Evolutionary conservation across 2,888 invertebrate genomes (phyloP), one percentile per base, ranked within the genome.

Genomic region (Theretra japonica): DNA sequence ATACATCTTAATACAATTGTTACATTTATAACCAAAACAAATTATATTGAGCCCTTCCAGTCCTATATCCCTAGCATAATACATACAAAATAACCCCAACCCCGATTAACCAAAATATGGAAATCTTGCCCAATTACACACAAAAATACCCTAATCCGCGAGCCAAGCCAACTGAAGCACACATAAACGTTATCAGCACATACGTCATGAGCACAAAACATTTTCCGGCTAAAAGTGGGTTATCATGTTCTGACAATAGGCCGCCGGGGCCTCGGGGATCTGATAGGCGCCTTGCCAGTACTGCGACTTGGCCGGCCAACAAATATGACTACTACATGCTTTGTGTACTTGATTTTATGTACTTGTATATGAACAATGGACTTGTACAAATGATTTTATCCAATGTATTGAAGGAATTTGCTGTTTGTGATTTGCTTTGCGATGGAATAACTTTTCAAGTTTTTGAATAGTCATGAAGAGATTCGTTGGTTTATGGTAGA

Each of bases 211-310:
- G 82, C 86, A 89, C 86, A 88, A 86, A 85, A 87, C 86, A 85
- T 86, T 87, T 86, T 83, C 84, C 77, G 78, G 75, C 78, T 78
- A 83, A 86, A 91, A 88, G 82, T 90, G 84, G 90, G 92, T 88
- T 91, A 92, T 89, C 89, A 82, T 81, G 79, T 76, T 83, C 83
- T 77, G 81, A 81, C 88, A 86, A 84, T 83, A 79, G 82, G 78
- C 79, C 79, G 78, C 78, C 78, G 70, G 79, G 75, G 73, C 76
- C 73, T 69, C 73, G 58, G 74, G 73, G 83, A 92, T 92, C 92
- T 83, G 93, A 93, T 93, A 92, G 88, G 88, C 83, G 78, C 76
- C 79, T 84, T 90, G 92, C 92, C 92, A 91, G 90, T 80, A 81
- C 81, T 15, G 77, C 74, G 82, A 86, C 86, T 90, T 91, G 91